A percentile compares a stretch with the other conserved stretches of the same genome.
Conservation (phyloP, 2,797 vertebrate species). For the Eulemur rubriventer region DNA sequence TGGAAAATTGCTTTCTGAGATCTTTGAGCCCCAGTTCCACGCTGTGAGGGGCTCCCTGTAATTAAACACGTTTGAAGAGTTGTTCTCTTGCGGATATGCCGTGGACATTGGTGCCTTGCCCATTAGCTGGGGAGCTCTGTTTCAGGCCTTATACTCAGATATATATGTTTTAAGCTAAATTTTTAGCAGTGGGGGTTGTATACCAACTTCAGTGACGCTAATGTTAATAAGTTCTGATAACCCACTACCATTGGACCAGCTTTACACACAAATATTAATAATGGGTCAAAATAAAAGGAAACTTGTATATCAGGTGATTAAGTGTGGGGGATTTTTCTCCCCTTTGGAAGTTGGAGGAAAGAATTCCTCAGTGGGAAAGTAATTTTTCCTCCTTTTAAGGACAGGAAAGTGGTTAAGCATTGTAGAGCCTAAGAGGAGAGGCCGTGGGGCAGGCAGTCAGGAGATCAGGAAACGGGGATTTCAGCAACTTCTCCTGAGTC, state of each 20-base stretch:
- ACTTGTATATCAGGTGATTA: background rate
- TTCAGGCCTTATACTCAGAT: conserved; percentile 35
- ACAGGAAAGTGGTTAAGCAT: background rate
- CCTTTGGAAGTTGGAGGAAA: background rate
- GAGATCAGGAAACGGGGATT: background rate
- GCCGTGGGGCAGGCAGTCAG: background rate
- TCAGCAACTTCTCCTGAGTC: background rate
- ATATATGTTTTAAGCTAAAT: no score
- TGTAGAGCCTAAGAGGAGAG: background rate
- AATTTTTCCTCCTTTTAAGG: background rate
- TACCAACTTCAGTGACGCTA: no score
- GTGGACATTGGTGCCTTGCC: conserved; percentile 56
- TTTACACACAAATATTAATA: conserved; percentile 29
- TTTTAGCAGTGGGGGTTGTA: no score
- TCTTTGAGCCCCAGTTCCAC: conserved; percentile 30
- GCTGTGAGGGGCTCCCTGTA: conserved; percentile 58
- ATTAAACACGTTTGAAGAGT: conserved; percentile 72
- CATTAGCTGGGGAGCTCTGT: conserved; percentile 26
- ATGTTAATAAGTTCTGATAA: no score
- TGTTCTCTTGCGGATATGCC: conserved; percentile 23
- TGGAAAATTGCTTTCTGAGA: conserved; percentile 75
- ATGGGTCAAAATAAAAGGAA: conserved; percentile 22
- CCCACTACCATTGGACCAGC: background rate
- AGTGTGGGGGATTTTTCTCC: background rate
- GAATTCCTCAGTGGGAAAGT: background rate